Conservation (phyloP, 2,888 invertebrate genomes). For the Lepidocyrtinus sp. region DNA sequence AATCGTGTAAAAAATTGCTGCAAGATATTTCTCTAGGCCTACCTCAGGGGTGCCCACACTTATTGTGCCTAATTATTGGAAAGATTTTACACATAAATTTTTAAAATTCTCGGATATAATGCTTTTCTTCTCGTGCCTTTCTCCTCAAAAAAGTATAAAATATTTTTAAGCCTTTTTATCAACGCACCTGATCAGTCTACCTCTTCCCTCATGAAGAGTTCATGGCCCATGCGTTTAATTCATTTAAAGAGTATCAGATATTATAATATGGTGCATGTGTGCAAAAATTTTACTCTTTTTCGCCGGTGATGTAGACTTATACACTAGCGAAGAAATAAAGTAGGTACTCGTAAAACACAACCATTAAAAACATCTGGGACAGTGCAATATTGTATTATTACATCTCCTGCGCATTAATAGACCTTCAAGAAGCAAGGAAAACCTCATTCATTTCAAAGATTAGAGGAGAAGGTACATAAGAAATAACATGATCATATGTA, state of each 20-base stretch:
- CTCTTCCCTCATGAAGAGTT: neutral
- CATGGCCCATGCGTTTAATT: neutral
- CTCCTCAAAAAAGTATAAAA: too few relatives aligned
- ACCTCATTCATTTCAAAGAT: slow-evolving; percentile 27
- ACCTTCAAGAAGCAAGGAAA: slow-evolving; percentile 53
- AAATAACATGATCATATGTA: too few relatives aligned
- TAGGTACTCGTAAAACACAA: slow-evolving; percentile 28
- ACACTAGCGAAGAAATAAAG: slow-evolving; percentile 8
- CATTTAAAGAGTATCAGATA: too few relatives aligned
- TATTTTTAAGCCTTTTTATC: neutral
- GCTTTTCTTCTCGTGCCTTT: neutral
- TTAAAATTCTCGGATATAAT: too few relatives aligned
- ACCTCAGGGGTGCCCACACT: slow-evolving; percentile 30
- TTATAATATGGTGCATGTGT: neutral
- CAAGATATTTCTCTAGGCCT: slow-evolving; percentile 12
- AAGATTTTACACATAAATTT: slow-evolving; percentile 50
- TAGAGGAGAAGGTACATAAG: too few relatives aligned
- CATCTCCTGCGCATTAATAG: slow-evolving; percentile 50
- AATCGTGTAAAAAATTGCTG: neutral
- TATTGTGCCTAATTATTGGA: slow-evolving; percentile 57
- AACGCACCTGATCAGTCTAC: neutral
- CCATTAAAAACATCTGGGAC: slow-evolving; percentile 55
- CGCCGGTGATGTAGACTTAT: neutral
- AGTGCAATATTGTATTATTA: slow-evolving; percentile 45
- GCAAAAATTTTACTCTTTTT: neutral